Evolutionary conservation across 1,140 invertebrate species (phyloP), one percentile per base, ranked within the genome.

Genomic region (Halyomorpha halys): DNA sequence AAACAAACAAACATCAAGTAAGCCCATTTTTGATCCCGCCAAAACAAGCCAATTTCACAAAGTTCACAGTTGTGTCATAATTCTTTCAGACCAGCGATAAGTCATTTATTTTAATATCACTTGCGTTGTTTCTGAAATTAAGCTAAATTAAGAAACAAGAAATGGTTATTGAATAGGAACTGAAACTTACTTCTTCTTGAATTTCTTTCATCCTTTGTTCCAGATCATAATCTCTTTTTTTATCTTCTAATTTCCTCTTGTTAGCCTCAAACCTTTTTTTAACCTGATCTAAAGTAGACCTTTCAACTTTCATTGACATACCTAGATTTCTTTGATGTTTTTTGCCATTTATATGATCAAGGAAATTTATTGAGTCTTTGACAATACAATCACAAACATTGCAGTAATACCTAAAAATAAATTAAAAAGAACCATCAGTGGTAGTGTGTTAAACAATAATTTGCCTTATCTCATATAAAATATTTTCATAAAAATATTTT

Each of bases 311-410:
- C 97, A 99, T 99, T 14, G 95, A 98, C 95, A 98, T 99, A 21
- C 97, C 97, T 73, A 98, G 78, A 81, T 98, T 98, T 67, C 94
- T 80, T 78, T 99, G 96, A 87, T 99, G 60, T 63, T 66, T 65
- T 27, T 65, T 63, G 68, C 97, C 97, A 88, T 99, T 99, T 69
- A 99, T 98, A 74, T 99, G 97, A 73, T 99, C 97, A 68, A 99
- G 77, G 73, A 98, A 99, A 74, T 99, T 99, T 59, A 99, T 98
- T 0, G 96, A 98, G 78, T 99, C 97, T 78, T 99, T 99, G 1
- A 99, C 95, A 68, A 98, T 93, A 80, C 97, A 99, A 74, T 99
- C 97, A 74, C 97, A 99, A 0, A 98, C 95, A 87, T 99, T 98
- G 76, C 97, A 99, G 73, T 98, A 98, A 74, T 98, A 99, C 9